Conservation (phyloP, 1,140 invertebrate species). For the Drosophila burlai region DNA sequence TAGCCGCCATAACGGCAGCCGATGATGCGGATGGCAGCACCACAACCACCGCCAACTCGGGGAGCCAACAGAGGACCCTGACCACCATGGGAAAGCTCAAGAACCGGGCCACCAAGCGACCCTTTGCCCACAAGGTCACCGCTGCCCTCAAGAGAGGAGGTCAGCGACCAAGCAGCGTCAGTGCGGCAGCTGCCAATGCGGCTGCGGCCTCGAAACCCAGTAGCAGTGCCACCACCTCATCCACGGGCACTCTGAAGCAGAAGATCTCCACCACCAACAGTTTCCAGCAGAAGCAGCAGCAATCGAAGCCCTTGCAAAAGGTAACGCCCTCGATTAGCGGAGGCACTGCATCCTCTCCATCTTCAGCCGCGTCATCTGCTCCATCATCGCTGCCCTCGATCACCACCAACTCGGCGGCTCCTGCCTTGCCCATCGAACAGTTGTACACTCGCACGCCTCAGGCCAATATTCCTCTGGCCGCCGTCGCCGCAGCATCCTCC, state of each 20-base stretch:
- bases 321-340: conserved; percentile 34
- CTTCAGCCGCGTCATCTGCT: conserved; percentile 1
- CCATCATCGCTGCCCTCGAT: conserved; percentile 35
- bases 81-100: conserved; percentile 80
- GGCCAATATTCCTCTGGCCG: conserved; percentile 63
- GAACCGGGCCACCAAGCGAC: conserved; percentile 74
- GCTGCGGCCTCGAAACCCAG: conserved; percentile 63
- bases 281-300: conserved; percentile 52
- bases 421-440: conserved; percentile 63
- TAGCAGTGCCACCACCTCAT: conserved; percentile 22
- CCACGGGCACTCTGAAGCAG: conserved; percentile 51
- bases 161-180: conserved; percentile 62
- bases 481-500: conserved; percentile 53
- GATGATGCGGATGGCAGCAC: conserved; percentile 61
- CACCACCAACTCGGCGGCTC: conserved; percentile 37
- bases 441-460: conserved; percentile 65
- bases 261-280: conserved; percentile 52
- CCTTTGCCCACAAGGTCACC: conserved; percentile 70
- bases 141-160: conserved; percentile 59
- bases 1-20: conserved; percentile 76
- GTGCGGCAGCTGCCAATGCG: conserved; percentile 59
- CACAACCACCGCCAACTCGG: conserved; percentile 60
- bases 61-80: conserved; percentile 68
- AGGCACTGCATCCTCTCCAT: conserved; percentile 31
- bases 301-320: conserved; percentile 55